A percentile compares a stretch with the other conserved stretches of the same genome.
Conservation (phyloP, 2,888 invertebrate species). For the Hemithea aestivaria region DNA sequence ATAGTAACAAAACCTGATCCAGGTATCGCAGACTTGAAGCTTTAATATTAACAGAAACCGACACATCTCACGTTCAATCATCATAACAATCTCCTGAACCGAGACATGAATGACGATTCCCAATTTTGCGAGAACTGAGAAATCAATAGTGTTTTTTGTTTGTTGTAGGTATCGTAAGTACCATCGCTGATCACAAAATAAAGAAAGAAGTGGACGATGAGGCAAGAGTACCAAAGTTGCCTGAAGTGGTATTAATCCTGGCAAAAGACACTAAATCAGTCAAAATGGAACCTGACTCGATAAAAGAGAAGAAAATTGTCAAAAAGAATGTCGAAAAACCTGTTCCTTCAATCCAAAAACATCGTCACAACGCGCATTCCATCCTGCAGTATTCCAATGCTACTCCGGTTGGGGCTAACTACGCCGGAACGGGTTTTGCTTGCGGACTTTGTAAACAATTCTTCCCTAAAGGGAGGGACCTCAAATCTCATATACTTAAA, state of each 20-base stretch:
- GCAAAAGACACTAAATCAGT: constrained; percentile 3
- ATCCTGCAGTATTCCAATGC: constrained; percentile 38
- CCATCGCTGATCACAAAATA: constrained; percentile 9
- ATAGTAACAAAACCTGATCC: too few species aligned
- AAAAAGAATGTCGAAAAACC: constrained; percentile 5
- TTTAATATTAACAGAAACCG: too few species aligned
- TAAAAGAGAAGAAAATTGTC: constrained; percentile 1
- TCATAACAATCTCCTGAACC: too few species aligned
- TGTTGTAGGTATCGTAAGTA: constrained; percentile 18
- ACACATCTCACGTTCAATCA: too few species aligned
- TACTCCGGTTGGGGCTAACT: constrained; percentile 38
- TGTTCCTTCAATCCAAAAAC: constrained; percentile 13
- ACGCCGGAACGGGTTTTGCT: constrained; percentile 35
- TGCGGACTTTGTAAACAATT: constrained; percentile 45
- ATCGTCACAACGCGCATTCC: constrained; percentile 30
- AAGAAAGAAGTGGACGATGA: constrained; percentile 10
- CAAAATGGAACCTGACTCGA: constrained; percentile 1
- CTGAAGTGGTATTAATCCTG: constrained; percentile 6
- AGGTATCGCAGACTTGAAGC: too few species aligned
- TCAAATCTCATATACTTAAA: constrained; percentile 42
- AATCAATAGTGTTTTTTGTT: constrained; percentile 15
- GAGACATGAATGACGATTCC: too few species aligned
- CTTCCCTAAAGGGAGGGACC: constrained; percentile 36
- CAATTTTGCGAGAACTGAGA: too few species aligned
- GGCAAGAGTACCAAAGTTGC: constrained; percentile 3